A percentile compares a stretch with the other conserved stretches of the same genome.
These are phyloP conservation scores for Diplogasteroides magnus DNA, from an alignment of 1,140 invertebrate genomes.

Conservation along the genomic window DNA sequence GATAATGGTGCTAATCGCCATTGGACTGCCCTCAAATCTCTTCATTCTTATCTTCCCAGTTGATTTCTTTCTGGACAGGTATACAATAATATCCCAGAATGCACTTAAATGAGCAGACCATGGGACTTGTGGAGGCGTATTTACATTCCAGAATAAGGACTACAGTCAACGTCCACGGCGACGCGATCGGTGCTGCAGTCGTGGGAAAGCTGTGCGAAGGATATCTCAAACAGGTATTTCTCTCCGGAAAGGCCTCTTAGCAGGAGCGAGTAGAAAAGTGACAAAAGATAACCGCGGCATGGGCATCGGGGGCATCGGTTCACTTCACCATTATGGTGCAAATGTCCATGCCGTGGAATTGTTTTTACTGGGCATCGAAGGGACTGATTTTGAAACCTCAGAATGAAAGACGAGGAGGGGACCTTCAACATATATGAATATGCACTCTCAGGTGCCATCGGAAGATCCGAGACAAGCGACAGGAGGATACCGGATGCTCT, in stretches of 20 bases:
- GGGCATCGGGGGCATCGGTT: too few relatives aligned
- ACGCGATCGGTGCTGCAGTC: conserved; percentile 63
- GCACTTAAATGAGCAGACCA: too few relatives aligned
- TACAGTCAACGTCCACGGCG: conserved; percentile 64
- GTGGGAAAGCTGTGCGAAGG: conserved; percentile 59
- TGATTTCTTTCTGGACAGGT: conserved; percentile 65
- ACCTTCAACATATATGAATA: not conserved
- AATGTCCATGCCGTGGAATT: too few relatives aligned
- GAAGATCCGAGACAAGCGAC: not conserved
- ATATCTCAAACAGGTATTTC: conserved; percentile 48
- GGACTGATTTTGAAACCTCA: not conserved
- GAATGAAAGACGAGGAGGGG: not conserved
- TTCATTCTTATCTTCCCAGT: conserved; percentile 64
- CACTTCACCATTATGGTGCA: too few relatives aligned
- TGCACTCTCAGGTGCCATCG: not conserved
- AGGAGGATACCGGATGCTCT: conserved; percentile 28
- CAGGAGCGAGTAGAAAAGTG: not conserved
- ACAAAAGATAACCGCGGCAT: not conserved
- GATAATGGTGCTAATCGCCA: conserved; percentile 89
- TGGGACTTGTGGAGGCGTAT: too few relatives aligned
- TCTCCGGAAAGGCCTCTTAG: too few relatives aligned
- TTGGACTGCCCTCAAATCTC: conserved; percentile 64
- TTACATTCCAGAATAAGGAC: conserved; percentile 47
- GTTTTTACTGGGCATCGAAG: too few relatives aligned
- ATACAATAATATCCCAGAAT: conserved; percentile 48